These are phyloP conservation scores for Hypsopygia costalis DNA, from an alignment of 2,888 invertebrate species.

Conservation along the genomic window DNA sequence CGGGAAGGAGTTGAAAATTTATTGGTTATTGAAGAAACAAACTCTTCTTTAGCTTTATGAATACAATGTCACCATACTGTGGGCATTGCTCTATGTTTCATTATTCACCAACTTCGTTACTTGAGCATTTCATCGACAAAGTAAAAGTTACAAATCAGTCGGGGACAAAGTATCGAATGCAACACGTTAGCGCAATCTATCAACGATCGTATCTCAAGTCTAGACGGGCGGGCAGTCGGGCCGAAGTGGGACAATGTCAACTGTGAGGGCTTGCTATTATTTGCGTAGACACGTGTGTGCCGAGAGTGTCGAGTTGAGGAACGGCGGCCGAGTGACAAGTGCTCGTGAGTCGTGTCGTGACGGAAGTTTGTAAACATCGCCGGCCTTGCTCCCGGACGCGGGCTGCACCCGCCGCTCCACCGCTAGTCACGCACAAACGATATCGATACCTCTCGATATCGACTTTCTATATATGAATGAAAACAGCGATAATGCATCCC, in stretches of 20 bases:
- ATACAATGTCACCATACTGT: too few species aligned
- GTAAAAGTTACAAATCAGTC: slow-evolving; percentile 19
- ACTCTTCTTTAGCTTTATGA: too few species aligned
- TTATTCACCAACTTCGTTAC: too few species aligned
- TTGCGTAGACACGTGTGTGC: slow-evolving; percentile 73
- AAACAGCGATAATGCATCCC: slow-evolving; percentile 43
- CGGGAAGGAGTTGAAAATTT: too few species aligned
- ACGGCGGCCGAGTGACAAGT: slow-evolving; percentile 68
- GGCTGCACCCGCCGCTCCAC: slow-evolving; percentile 41
- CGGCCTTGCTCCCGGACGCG: slow-evolving; percentile 69
- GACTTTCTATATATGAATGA: slow-evolving; percentile 59
- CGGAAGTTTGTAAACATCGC: slow-evolving; percentile 76
- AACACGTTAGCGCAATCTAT: slow-evolving; percentile 50
- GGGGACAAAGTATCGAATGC: slow-evolving; percentile 31
- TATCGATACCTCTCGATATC: slow-evolving; percentile 46
- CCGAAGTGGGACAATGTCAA: slow-evolving; percentile 71
- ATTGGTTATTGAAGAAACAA: too few species aligned
- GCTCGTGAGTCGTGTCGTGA: slow-evolving; percentile 49
- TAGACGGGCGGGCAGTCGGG: slow-evolving; percentile 57
- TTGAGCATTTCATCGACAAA: neutral
- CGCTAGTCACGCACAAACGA: slow-evolving; percentile 56
- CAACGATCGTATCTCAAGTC: slow-evolving; percentile 59
- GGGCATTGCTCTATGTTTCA: too few species aligned
- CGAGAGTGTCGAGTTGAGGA: neutral
- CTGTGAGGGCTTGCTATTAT: slow-evolving; percentile 73